A percentile compares a stretch with the other conserved stretches of the same genome.
Conservation (phyloP, 1,140 invertebrate genomes). For the Stegodyphus dumicola region DNA sequence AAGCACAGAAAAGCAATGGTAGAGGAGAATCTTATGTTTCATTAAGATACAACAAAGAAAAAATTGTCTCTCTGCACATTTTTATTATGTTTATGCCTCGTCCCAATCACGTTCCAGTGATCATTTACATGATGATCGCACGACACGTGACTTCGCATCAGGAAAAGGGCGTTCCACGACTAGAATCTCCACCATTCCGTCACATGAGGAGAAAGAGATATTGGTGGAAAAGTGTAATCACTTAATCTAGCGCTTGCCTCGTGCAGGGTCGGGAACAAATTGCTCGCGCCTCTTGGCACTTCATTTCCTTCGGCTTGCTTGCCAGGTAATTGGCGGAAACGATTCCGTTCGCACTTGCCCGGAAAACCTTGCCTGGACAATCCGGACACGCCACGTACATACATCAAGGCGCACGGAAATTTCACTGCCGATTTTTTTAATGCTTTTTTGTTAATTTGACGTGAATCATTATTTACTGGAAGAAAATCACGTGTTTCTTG, state of each 20-base stretch:
- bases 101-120: too few relatives aligned
- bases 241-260: conserved; percentile 8
- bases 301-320: conserved; percentile 26
- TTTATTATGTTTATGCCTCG: too few relatives aligned
- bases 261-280: conserved; percentile 18
- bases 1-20: too few relatives aligned
- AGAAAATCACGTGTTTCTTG: too few relatives aligned
- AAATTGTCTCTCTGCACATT: too few relatives aligned
- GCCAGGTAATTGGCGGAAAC: conserved; percentile 41
- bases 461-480: too few relatives aligned
- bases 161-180: neutral
- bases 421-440: too few relatives aligned
- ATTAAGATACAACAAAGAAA: too few relatives aligned
- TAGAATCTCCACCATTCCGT: too few relatives aligned
- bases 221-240: conserved; percentile 15
- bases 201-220: neutral
- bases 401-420: neutral
- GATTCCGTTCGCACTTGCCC: conserved; percentile 8
- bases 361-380: neutral
- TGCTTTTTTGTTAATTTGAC: too few relatives aligned
- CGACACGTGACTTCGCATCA: conserved; percentile 4
- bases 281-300: conserved; percentile 14
- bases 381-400: neutral
- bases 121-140: neutral
- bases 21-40: too few relatives aligned